Evolutionary conservation across 2,113 vertebrate genomes (phyloP).

Genomic region (Hystrix brachyura): DNA sequence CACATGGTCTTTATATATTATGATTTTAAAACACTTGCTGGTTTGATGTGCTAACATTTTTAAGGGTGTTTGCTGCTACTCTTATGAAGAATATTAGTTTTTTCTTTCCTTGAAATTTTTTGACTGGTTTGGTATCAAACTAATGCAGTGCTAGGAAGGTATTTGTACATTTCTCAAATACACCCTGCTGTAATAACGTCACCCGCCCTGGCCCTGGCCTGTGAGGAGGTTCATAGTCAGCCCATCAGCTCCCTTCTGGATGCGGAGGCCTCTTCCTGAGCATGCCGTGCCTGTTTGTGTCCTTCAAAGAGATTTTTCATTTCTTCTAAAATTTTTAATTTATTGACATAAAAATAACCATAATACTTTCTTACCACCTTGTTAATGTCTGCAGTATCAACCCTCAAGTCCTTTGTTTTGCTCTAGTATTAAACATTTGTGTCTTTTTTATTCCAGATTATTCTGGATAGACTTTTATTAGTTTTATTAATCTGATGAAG

Average conservation of each 20-base stretch:
- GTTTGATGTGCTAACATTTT: neutral
- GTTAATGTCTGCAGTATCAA: neutral
- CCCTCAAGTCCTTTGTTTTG: neutral
- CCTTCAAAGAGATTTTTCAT: neutral
- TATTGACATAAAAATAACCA: neutral
- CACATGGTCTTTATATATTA: too few relatives aligned
- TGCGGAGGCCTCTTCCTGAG: neutral
- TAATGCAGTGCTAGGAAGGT: neutral
- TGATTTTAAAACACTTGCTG: neutral
- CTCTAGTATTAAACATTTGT: neutral
- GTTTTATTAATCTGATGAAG: neutral
- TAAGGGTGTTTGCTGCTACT: neutral
- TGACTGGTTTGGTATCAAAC: neutral
- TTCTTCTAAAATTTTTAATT: neutral
- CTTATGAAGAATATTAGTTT: neutral
- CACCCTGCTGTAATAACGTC: neutral
- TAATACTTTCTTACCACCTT: neutral
- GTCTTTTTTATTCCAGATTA: neutral
- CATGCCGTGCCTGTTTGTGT: neutral
- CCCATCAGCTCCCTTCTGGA: neutral
- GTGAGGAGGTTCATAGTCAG: neutral
- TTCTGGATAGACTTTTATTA: neutral
- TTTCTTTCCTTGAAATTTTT: neutral
- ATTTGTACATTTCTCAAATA: neutral
- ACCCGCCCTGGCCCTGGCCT: neutral